These are phyloP conservation scores for Hydrozoanthus tunicans DNA, from an alignment of 64 coral and sea anemone species.

Conservation along the genomic window DNA sequence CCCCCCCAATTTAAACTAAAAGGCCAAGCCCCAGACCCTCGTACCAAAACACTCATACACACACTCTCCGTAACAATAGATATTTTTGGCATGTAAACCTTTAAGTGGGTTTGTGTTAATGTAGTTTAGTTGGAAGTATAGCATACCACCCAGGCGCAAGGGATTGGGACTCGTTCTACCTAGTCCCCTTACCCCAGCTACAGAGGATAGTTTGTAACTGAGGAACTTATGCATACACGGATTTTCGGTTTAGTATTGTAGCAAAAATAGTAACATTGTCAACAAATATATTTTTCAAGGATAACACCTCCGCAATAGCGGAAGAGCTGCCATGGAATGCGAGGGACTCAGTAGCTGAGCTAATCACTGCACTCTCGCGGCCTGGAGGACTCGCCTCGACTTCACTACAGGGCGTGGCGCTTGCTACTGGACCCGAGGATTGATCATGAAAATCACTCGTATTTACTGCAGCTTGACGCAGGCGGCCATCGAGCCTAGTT, in stretches of 20 bases:
- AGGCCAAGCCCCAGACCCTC: too few species aligned
- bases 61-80: too few species aligned
- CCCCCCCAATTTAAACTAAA: too few species aligned
- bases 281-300: not conserved
- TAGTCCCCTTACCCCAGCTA: too few species aligned
- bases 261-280: not conserved
- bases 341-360: not conserved
- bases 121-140: too few species aligned
- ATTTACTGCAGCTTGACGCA: not conserved
- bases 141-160: too few species aligned
- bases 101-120: too few species aligned
- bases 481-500: conserved; percentile 4
- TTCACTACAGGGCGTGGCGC: conserved; percentile 8
- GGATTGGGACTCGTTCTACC: too few species aligned
- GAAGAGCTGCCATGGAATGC: not conserved
- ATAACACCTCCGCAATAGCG: not conserved
- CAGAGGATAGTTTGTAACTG: too few species aligned
- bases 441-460: not conserved
- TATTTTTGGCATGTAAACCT: too few species aligned
- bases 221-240: too few species aligned
- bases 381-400: not conserved
- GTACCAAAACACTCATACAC: too few species aligned
- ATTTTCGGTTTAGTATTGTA: not conserved
- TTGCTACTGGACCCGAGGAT: not conserved
- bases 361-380: conserved; percentile 4